Evolutionary conservation across 2,113 vertebrate genomes (phyloP).

Genomic region (Charina bottae): DNA sequence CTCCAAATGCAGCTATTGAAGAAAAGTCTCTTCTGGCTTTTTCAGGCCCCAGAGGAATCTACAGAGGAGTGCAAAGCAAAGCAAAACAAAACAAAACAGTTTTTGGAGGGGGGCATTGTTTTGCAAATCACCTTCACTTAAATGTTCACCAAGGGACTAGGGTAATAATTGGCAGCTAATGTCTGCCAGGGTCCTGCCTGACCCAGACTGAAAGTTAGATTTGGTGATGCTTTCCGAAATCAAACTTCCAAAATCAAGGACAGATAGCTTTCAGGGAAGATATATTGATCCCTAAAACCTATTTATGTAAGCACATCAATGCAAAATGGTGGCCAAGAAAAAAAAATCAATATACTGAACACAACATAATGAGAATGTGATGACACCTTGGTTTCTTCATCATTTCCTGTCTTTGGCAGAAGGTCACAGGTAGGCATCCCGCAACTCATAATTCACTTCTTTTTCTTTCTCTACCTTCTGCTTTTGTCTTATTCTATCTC

Average conservation of each 20-base stretch:
- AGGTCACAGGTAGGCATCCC: not conserved
- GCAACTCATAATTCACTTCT: constrained; percentile 1
- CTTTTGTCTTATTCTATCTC: constrained; percentile 30
- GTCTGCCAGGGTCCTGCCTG: not conserved
- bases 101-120: not conserved
- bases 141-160: not conserved
- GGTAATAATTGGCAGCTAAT: not conserved
- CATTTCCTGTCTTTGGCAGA: constrained; percentile 8
- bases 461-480: not conserved
- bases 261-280: not conserved
- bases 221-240: not conserved
- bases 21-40: not conserved
- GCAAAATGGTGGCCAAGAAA: not conserved
- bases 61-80: not conserved
- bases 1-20: not conserved
- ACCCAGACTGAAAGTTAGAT: not conserved
- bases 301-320: not conserved
- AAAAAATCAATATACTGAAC: not conserved
- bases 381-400: not conserved
- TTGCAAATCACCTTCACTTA: not conserved
- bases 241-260: not conserved
- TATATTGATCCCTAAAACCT: not conserved
- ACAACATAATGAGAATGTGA: not conserved
- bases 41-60: not conserved
- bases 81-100: not conserved